A percentile compares a stretch with the other conserved stretches of the same genome.
Evolutionary conservation across 1,140 invertebrate species (phyloP).

Genomic region (Stegodyphus dumicola): DNA sequence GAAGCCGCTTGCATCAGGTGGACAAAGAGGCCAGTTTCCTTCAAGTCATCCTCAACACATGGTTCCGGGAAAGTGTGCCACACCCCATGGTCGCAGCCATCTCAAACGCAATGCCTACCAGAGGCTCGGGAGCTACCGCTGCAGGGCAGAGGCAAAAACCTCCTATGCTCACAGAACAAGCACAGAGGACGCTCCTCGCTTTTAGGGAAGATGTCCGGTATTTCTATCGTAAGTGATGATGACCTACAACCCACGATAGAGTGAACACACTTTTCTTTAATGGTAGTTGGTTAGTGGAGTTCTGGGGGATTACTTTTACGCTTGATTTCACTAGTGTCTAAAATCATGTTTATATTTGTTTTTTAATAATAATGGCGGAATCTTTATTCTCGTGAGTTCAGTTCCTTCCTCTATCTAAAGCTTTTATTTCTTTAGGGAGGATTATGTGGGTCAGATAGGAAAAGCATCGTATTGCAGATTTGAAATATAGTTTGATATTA

Average conservation of each 20-base stretch:
- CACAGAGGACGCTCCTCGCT: slow-evolving; percentile 38
- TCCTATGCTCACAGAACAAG: slow-evolving; percentile 26
- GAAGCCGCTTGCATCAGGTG: slow-evolving; percentile 62
- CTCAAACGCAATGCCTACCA: background rate
- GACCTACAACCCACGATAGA: background rate
- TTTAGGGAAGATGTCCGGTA: slow-evolving; percentile 52
- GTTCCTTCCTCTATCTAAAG: too few species aligned
- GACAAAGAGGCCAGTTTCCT: slow-evolving; percentile 63
- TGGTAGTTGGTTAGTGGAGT: too few species aligned
- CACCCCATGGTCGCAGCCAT: slow-evolving; percentile 4
- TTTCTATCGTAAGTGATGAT: slow-evolving; percentile 28
- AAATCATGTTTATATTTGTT: background rate
- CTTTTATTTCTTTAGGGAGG: too few species aligned
- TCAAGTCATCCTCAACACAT: slow-evolving; percentile 57
- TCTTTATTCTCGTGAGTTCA: background rate
- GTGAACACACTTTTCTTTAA: too few species aligned
- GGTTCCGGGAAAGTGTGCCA: slow-evolving; percentile 47
- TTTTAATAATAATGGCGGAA: background rate
- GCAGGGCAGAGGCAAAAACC: background rate
- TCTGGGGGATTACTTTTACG: too few species aligned
- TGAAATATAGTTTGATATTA: too few species aligned
- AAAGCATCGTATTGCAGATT: too few species aligned
- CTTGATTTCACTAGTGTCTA: too few species aligned
- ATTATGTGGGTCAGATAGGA: too few species aligned
- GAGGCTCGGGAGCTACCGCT: slow-evolving; percentile 14